Percentiles rank a stretch among this genome's conserved stretches.
phyloP scores from a whole-genome alignment of 2,888 invertebrate genomes.

The Conistra vaccinii region DNA sequence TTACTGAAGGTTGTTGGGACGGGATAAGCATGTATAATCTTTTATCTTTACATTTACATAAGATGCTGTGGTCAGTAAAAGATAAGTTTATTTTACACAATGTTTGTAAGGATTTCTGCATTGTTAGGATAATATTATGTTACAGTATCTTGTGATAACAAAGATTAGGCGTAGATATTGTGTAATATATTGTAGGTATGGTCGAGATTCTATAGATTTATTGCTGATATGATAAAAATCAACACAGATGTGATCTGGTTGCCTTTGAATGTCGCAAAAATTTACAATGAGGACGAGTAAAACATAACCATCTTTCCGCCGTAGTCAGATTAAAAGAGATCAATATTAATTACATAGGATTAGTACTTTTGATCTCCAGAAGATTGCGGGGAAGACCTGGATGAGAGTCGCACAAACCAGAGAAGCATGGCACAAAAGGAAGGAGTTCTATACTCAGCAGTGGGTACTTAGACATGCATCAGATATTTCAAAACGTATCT shows the following conservation, averaged over 20 bases:
- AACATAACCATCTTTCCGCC: neutral
- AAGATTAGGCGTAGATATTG: conserved; percentile 44
- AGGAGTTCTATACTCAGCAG: neutral
- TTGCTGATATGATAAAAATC: conserved; percentile 5
- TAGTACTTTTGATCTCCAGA: neutral
- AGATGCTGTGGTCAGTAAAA: conserved; percentile 54
- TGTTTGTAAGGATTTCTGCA: conserved; percentile 53
- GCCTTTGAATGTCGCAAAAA: neutral
- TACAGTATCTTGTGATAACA: conserved; percentile 52
- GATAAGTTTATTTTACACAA: conserved; percentile 41
- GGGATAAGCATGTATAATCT: conserved; percentile 32
- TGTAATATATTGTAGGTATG: conserved; percentile 35
- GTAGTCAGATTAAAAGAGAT: neutral
- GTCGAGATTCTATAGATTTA: conserved; percentile 34
- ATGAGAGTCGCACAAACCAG: neutral
- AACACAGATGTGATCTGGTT: neutral
- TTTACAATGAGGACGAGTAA: neutral
- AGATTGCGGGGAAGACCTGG: neutral
- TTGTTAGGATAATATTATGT: conserved; percentile 56
- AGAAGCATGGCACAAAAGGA: neutral
- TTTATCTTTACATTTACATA: conserved; percentile 47
- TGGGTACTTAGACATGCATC: too few relatives aligned
- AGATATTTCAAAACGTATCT: too few relatives aligned
- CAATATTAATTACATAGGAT: neutral
- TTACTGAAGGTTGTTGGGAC: conserved; percentile 26